Evolutionary conservation across 2,113 vertebrate species (phyloP), one percentile per base, ranked within the genome.

Genomic region (Riparia riparia): DNA sequence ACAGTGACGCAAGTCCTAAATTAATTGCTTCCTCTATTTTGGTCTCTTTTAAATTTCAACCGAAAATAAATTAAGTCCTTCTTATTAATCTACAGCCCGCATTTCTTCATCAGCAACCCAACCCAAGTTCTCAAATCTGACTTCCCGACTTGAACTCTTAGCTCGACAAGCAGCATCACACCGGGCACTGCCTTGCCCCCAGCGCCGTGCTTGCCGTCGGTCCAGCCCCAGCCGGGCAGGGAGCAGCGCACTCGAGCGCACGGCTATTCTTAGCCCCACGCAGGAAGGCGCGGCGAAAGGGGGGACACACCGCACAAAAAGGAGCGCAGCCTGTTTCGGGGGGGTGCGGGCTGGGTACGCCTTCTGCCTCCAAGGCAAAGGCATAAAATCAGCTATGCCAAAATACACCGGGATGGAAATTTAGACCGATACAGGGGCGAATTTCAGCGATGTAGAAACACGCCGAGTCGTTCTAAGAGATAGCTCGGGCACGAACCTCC

Each of bases 251-350:
- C 82, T 90, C 90, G 42, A 93, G 93, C 53, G 50, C 91, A 11
- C 70, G 83, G 95, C 54, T 95, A 91, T 97, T 96, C 95, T 94
- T 57, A 97, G 97, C 93, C 68, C 79, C 89, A 7, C 31, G 61
- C 82, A 81, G 87, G 80, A 65, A 74, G 49, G 86, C 45, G 85
- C 83, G 57, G 90, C 88, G 49, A 81, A 83, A 91, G 86, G 63
- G 37, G 37, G 29, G 56, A 78, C 82, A 58, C 54, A 79, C 68
- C 93, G 89, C 92, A 53, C 45, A 54, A 42, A 32, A 58, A 24
- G 12, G 9, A 22, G 14, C 31, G 21, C 60, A 24, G 69, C 10
- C 39, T 18, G 21, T 28, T 37, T 41, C 34, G 32, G 41, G 25
- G 28, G 5, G 37, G 37, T 17, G 69, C 5, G 39, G 28, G 37